These are phyloP conservation scores for Rhineura floridana DNA, from an alignment of 2,113 vertebrate species.

Conservation along the genomic window DNA sequence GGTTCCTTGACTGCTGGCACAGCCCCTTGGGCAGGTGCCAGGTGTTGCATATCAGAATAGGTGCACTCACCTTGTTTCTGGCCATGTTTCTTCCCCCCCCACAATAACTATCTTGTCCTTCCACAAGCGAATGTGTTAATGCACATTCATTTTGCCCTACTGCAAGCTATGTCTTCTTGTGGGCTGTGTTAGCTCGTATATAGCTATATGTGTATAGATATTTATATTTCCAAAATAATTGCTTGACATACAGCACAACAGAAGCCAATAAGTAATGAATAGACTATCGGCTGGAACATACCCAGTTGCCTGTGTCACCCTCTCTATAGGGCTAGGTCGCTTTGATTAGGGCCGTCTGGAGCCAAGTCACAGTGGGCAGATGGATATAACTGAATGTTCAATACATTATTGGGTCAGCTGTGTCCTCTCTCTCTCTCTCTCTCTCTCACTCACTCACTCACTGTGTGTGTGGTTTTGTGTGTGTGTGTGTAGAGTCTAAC, in stretches of 20 bases:
- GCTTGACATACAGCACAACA: background rate
- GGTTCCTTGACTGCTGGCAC: background rate
- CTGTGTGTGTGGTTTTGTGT: too few relatives aligned
- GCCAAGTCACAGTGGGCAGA: background rate
- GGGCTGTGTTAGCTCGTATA: background rate
- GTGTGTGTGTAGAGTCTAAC: background rate
- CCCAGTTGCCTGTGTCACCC: background rate
- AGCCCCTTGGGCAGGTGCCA: background rate
- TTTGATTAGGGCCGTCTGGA: background rate
- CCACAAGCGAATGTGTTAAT: background rate
- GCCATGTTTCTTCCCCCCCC: background rate
- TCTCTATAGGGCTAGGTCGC: background rate
- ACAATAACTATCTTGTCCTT: background rate
- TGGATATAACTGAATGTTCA: background rate
- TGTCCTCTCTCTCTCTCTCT: too few relatives aligned
- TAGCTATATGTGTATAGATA: background rate
- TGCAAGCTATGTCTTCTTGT: background rate
- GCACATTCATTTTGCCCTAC: background rate
- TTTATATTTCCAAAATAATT: background rate
- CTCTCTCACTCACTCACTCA: too few relatives aligned
- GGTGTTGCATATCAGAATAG: background rate
- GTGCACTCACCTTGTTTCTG: background rate
- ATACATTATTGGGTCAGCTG: background rate
- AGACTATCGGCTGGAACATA: background rate
- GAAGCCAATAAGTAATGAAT: background rate